These are phyloP conservation scores for Melanogrammus aeglefinus DNA, from an alignment of 2,797 vertebrate genomes.

Conservation along the genomic window DNA sequence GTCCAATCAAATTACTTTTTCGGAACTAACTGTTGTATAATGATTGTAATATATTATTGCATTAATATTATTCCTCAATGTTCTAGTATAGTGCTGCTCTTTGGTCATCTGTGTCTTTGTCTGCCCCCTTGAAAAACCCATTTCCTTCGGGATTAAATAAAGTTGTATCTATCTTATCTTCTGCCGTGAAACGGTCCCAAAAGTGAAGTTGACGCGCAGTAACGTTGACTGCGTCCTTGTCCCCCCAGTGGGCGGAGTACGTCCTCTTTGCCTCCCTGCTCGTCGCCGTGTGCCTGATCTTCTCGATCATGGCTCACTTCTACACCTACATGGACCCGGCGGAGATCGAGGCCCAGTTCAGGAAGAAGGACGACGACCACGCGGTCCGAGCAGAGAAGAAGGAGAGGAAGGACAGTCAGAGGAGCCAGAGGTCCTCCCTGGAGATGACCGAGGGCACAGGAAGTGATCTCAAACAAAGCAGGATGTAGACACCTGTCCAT, in stretches of 20 bases:
- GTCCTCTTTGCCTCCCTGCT: conserved; percentile 86
- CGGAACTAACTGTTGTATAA: too few species aligned
- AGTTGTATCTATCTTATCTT: neutral
- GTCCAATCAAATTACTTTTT: too few species aligned
- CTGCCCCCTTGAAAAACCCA: too few species aligned
- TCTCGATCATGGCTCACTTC: conserved; percentile 88
- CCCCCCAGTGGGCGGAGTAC: conserved; percentile 85
- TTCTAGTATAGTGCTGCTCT: neutral
- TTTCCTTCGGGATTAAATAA: neutral
- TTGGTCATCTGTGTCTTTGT: neutral
- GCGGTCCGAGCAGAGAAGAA: conserved; percentile 29
- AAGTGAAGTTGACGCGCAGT: neutral
- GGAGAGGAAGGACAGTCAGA: conserved; percentile 43
- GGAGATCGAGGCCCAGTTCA: conserved; percentile 83
- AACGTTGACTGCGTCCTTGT: conserved; percentile 12
- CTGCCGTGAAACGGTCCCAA: neutral
- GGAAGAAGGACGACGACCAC: conserved; percentile 47
- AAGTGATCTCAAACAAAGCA: conserved; percentile 40
- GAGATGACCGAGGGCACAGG: neutral
- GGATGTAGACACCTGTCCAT: conserved; percentile 47
- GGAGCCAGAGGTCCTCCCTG: conserved; percentile 43
- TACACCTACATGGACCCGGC: conserved; percentile 88
- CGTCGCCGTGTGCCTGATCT: conserved; percentile 83
- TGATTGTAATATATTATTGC: neutral
- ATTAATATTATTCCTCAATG: neutral